phyloP scores from a whole-genome alignment of 2,113 vertebrate genomes.

The Pseudorhombus dupliciocellatus region DNA sequence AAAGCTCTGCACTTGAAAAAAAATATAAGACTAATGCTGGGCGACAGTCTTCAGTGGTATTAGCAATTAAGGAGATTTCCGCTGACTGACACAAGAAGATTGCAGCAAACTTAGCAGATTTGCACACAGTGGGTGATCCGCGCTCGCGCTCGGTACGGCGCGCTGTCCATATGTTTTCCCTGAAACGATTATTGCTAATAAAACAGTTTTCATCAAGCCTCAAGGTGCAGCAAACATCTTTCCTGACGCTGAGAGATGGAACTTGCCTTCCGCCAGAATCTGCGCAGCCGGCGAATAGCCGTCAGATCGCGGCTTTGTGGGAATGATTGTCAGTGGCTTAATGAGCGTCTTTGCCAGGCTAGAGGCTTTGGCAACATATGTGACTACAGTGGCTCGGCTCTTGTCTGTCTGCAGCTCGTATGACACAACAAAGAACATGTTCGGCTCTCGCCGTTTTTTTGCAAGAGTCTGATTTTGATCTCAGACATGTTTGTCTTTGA shows the following conservation, averaged over 20 bases:
- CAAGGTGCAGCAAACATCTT: conserved; percentile 63
- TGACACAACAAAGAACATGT: conserved; percentile 32
- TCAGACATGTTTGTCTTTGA: conserved; percentile 25
- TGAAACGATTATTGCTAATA: conserved; percentile 32
- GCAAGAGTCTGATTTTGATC: conserved; percentile 8
- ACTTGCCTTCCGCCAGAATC: conserved; percentile 75
- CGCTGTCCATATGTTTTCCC: conserved; percentile 7
- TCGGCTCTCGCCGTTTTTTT: conserved; percentile 22
- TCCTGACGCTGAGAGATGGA: conserved; percentile 36
- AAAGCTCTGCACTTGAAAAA: background rate
- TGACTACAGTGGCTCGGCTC: conserved; percentile 65
- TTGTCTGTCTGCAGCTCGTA: conserved; percentile 33
- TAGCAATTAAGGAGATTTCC: conserved; percentile 73
- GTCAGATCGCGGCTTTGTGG: conserved; percentile 80
- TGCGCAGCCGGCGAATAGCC: conserved; percentile 76
- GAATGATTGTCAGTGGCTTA: conserved; percentile 84
- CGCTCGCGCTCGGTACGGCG: background rate
- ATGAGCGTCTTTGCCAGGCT: conserved; percentile 82
- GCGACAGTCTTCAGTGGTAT: conserved; percentile 45
- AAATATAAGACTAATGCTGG: conserved; percentile 24
- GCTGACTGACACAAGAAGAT: conserved; percentile 54
- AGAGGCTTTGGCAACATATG: conserved; percentile 82
- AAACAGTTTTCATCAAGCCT: conserved; percentile 26
- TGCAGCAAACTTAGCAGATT: conserved; percentile 57
- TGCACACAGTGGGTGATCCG: conserved; percentile 48